phyloP scores from a whole-genome alignment of 2,797 vertebrate genomes.

The Harpagifer antarcticus region DNA sequence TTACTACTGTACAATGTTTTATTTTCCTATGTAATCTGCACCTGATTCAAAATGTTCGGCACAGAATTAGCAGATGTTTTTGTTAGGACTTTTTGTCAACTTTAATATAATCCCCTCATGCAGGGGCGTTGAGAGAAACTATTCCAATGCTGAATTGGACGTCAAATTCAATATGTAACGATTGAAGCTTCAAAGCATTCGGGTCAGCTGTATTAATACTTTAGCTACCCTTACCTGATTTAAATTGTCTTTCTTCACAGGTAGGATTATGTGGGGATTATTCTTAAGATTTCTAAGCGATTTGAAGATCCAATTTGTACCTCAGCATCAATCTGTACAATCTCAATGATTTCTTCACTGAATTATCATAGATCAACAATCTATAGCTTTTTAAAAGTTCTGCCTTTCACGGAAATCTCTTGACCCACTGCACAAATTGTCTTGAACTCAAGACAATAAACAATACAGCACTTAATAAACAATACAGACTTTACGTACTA shows the following conservation, averaged over 20 bases:
- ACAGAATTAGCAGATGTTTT: too few relatives aligned
- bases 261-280: slow-evolving; percentile 19
- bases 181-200: too few relatives aligned
- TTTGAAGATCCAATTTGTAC: background rate
- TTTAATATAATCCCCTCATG: too few relatives aligned
- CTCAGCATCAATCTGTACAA: background rate
- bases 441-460: background rate
- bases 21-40: too few relatives aligned
- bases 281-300: background rate
- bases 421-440: slow-evolving; percentile 5
- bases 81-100: too few relatives aligned
- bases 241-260: slow-evolving; percentile 18
- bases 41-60: too few relatives aligned
- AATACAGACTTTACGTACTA: too few relatives aligned
- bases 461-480: too few relatives aligned
- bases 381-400: background rate
- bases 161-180: too few relatives aligned
- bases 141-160: too few relatives aligned
- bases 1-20: too few relatives aligned
- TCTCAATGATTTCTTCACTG: background rate
- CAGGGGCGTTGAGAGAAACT: too few relatives aligned
- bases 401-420: background rate
- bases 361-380: background rate
- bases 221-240: slow-evolving; percentile 21
- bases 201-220: background rate